Evolutionary conservation across 2,888 invertebrate genomes (phyloP).

Genomic region (Lasioglossum calceatum): DNA sequence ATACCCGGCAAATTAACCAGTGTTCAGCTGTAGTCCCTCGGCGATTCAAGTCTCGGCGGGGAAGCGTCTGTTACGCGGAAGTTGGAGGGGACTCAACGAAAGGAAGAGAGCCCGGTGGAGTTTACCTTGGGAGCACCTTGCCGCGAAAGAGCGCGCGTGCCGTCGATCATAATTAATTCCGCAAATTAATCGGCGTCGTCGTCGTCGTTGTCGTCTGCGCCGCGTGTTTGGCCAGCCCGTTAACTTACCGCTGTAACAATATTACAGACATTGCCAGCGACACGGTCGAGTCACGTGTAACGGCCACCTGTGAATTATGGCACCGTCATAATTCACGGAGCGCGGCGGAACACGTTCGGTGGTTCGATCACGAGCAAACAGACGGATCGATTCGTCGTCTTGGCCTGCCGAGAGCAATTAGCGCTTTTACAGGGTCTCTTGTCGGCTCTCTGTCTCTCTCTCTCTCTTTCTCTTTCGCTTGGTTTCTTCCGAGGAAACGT

Average conservation of each 20-base stretch:
- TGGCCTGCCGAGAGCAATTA: not conserved
- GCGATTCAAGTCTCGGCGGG: not conserved
- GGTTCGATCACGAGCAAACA: slow-evolving; percentile 24
- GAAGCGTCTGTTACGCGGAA: not conserved
- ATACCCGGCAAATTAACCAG: not conserved
- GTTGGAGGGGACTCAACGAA: not conserved
- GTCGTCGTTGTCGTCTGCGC: not conserved
- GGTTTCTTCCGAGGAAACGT: not conserved
- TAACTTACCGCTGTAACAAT: slow-evolving; percentile 41
- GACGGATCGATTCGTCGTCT: slow-evolving; percentile 29
- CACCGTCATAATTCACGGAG: slow-evolving; percentile 27
- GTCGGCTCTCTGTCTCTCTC: not conserved
- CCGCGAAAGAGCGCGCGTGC: not conserved
- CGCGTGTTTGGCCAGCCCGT: slow-evolving; percentile 36
- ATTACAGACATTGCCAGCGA: slow-evolving; percentile 21
- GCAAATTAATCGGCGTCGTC: slow-evolving; percentile 35
- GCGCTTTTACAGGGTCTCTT: not conserved
- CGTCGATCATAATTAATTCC: slow-evolving; percentile 40
- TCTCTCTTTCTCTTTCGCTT: not conserved
- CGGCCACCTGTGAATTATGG: slow-evolving; percentile 35
- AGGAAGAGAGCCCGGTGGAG: not conserved
- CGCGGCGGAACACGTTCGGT: slow-evolving; percentile 3
- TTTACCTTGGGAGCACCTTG: not conserved
- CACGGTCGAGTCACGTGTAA: slow-evolving; percentile 20
- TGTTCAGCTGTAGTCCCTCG: not conserved